phyloP scores from a whole-genome alignment of 2,113 vertebrate species.

The Odontophorus gujanensis region DNA sequence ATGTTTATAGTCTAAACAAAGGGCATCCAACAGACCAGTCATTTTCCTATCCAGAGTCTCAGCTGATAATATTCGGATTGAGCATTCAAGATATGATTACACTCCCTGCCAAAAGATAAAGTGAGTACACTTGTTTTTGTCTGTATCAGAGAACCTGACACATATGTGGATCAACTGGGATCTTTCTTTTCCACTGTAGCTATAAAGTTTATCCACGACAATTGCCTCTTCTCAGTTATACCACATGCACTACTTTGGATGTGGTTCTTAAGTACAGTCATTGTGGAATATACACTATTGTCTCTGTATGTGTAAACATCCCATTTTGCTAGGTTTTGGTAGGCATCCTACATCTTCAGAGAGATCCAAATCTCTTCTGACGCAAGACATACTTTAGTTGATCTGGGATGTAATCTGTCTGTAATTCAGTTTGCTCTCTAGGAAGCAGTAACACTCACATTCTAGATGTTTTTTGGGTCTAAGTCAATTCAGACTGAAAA shows the following conservation, averaged over 20 bases:
- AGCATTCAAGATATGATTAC: neutral
- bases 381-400: neutral
- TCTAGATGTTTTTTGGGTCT: neutral
- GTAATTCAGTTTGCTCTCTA: neutral
- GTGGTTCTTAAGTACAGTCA: neutral
- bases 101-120: neutral
- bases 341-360: neutral
- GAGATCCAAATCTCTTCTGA: neutral
- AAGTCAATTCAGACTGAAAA: neutral
- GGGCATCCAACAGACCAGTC: neutral
- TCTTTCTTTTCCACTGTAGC: neutral
- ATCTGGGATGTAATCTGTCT: neutral
- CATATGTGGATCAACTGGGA: neutral
- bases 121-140: accelerated
- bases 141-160: neutral
- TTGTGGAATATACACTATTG: neutral
- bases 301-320: neutral
- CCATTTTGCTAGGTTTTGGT: neutral
- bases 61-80: neutral
- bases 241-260: neutral
- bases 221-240: neutral
- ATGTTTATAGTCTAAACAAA: neutral
- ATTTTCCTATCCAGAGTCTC: neutral
- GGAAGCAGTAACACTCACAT: neutral
- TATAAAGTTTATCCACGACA: neutral